A percentile compares a stretch with the other conserved stretches of the same genome.
Conservation (phyloP, 2,113 vertebrate species). For the Hypomesus transpacificus region DNA sequence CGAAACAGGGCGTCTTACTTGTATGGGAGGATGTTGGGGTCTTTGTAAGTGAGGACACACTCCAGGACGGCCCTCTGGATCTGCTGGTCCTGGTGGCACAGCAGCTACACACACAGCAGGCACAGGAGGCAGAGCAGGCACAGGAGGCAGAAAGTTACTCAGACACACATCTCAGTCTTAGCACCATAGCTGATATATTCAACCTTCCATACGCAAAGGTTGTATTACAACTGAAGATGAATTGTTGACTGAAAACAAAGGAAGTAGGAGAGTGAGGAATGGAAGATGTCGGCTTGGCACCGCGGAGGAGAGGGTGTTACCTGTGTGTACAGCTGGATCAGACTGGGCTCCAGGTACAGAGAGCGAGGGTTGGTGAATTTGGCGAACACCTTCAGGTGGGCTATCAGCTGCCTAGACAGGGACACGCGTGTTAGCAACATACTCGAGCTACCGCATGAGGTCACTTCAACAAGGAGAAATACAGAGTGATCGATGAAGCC, state of each 20-base stretch:
- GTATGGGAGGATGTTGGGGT: constrained; percentile 85
- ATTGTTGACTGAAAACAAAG: background rate
- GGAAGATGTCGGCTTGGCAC: background rate
- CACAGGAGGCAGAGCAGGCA: no score
- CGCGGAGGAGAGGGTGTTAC: constrained; percentile 55
- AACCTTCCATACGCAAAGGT: no score
- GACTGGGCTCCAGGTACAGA: constrained; percentile 84
- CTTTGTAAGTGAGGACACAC: constrained; percentile 89
- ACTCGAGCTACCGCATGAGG: background rate
- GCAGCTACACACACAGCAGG: constrained; percentile 68
- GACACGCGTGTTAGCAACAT: background rate
- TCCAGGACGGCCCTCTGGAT: constrained; percentile 88
- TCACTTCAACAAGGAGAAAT: background rate
- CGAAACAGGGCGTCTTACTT: constrained; percentile 73
- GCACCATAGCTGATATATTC: background rate
- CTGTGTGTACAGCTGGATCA: constrained; percentile 86
- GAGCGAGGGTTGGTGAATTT: constrained; percentile 92
- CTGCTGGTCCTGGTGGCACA: constrained; percentile 89
- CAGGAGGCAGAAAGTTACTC: background rate
- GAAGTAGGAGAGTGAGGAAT: background rate
- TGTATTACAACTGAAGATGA: background rate
- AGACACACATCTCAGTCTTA: background rate
- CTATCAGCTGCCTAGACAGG: constrained; percentile 81
- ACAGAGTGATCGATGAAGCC: background rate
- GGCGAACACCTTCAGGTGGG: constrained; percentile 89